Conservation (phyloP, 2,888 invertebrate species). For the Diaperis boleti region DNA sequence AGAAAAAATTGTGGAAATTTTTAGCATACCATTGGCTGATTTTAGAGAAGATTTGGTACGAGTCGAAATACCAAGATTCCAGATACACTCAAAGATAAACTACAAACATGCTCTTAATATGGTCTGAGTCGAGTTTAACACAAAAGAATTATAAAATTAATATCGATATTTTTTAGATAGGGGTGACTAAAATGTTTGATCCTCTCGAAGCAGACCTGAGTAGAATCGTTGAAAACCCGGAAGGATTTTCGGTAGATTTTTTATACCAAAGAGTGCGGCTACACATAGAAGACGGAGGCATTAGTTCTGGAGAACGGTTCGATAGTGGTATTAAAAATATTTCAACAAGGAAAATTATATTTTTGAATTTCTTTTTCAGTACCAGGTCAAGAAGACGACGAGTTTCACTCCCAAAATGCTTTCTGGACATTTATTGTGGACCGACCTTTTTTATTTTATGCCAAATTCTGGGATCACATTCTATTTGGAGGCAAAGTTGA, state of each 20-base stretch:
- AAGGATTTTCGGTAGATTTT: slow-evolving; percentile 52
- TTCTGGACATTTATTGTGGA: neutral
- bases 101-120: neutral
- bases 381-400: too few relatives aligned
- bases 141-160: neutral
- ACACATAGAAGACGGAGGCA: slow-evolving; percentile 60
- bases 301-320: neutral
- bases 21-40: neutral
- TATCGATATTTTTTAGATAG: slow-evolving; percentile 50
- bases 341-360: too few relatives aligned
- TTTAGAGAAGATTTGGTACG: neutral
- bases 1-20: neutral
- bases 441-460: neutral
- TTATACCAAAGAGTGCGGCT: slow-evolving; percentile 62
- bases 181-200: slow-evolving; percentile 47
- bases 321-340: too few relatives aligned
- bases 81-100: neutral
- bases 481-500: neutral
- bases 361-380: too few relatives aligned
- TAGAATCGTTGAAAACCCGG: slow-evolving; percentile 51
- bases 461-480: neutral
- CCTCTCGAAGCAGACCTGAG: slow-evolving; percentile 51
- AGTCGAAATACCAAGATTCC: slow-evolving; percentile 2
- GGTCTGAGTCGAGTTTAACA: neutral
- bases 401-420: neutral